These are phyloP conservation scores for Gymnothorax javanicus DNA, from an alignment of 2,797 vertebrate genomes.

Conservation along the genomic window DNA sequence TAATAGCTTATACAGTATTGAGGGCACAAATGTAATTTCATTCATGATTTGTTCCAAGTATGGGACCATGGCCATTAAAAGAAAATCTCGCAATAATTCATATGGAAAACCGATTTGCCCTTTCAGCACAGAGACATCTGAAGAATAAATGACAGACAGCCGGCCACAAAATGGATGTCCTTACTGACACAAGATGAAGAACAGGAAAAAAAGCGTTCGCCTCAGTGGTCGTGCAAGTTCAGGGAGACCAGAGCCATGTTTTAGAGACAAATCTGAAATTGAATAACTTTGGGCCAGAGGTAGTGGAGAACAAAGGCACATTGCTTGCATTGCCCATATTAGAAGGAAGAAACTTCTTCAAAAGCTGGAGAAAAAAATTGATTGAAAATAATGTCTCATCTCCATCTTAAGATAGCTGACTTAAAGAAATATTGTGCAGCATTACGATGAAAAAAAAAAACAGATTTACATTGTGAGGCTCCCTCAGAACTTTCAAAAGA, in stretches of 20 bases:
- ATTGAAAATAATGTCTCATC: no score
- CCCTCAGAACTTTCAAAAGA: no score
- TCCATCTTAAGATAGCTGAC: no score
- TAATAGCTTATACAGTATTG: not conserved
- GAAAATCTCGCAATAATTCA: constrained; percentile 40
- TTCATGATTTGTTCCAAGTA: constrained; percentile 38
- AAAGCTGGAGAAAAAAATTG: no score
- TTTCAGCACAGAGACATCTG: constrained; percentile 21
- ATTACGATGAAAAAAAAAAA: no score
- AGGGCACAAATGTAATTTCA: constrained; percentile 41
- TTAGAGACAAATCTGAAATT: constrained; percentile 13
- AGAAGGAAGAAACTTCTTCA: no score
- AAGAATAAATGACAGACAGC: constrained; percentile 47
- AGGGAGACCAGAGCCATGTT: constrained; percentile 36
- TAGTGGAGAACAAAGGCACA: not conserved
- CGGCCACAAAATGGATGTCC: constrained; percentile 41
- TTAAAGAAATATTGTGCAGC: no score
- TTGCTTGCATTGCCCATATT: no score
- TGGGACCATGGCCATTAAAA: constrained; percentile 50
- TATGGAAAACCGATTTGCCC: constrained; percentile 40
- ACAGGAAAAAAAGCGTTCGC: constrained; percentile 1
- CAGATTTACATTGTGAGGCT: no score
- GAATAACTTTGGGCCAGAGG: not conserved
- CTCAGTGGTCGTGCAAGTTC: constrained; percentile 49
- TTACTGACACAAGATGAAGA: constrained; percentile 32